Percentiles rank a stretch among this genome's conserved stretches.
phyloP scores from a whole-genome alignment of 2,113 vertebrate genomes.

The Brachypteracias leptosomus region DNA sequence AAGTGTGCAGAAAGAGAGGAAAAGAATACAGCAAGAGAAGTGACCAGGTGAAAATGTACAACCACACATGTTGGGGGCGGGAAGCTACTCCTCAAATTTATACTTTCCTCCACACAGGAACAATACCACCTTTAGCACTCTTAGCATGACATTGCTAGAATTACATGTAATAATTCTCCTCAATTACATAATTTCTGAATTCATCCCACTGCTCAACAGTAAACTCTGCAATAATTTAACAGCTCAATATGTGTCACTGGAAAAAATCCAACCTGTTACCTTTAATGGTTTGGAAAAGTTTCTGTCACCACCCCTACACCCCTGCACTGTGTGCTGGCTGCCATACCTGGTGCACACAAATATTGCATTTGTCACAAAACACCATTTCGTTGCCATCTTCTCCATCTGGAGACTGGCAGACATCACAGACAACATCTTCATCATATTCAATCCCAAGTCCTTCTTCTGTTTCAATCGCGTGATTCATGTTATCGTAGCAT shows the following conservation, averaged over 20 bases:
- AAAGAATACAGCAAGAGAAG: not conserved
- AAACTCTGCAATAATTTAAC: not conserved
- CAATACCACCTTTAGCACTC: not conserved
- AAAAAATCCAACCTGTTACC: not conserved
- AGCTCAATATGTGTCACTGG: not conserved
- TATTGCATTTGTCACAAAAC: constrained; percentile 99
- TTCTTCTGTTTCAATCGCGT: constrained; percentile 92
- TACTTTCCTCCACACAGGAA: not conserved
- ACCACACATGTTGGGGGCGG: not conserved
- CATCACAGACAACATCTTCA: constrained; percentile 96
- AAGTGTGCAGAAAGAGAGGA: not conserved
- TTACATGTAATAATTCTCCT: not conserved
- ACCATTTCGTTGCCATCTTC: constrained; percentile 99
- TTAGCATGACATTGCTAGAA: not conserved
- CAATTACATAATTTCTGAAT: not conserved
- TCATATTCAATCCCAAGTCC: constrained; percentile 97
- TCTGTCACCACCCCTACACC: not conserved
- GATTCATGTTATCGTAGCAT: constrained; percentile 93
- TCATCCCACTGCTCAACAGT: not conserved
- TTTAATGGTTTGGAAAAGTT: not conserved
- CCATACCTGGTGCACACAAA: constrained; percentile 96
- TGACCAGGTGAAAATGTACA: not conserved
- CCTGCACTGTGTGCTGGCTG: not conserved
- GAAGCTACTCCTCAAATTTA: too few relatives aligned
- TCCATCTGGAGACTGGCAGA: constrained; percentile 94